Evolutionary conservation across 2,113 vertebrate species (phyloP).

Genomic region (Lepus americanus): DNA sequence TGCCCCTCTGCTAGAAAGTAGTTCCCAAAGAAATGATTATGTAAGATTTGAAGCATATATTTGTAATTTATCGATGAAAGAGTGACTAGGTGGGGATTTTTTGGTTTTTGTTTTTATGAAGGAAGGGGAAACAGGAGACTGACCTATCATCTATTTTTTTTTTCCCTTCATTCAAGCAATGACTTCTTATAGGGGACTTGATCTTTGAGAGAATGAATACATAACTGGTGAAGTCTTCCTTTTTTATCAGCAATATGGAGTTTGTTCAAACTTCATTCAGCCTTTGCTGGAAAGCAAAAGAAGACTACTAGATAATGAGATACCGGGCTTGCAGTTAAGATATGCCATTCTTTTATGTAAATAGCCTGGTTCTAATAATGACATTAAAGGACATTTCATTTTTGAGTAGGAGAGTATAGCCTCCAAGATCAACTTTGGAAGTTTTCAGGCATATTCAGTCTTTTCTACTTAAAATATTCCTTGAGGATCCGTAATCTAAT

Average conservation of each 20-base stretch:
- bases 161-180: neutral
- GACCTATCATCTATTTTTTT: neutral
- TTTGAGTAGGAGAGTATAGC: conserved; percentile 17
- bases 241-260: neutral
- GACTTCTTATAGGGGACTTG: conserved; percentile 3
- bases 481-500: neutral
- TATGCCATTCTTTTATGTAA: conserved; percentile 16
- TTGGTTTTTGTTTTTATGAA: no score
- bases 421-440: neutral
- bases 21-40: conserved; percentile 24
- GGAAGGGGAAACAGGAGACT: neutral
- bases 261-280: neutral
- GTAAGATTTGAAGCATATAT: conserved; percentile 32
- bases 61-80: conserved; percentile 42
- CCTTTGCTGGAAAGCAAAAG: conserved; percentile 22
- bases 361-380: conserved; percentile 24
- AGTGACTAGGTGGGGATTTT: neutral
- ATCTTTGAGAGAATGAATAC: conserved; percentile 18
- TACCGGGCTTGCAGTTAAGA: neutral
- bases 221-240: conserved; percentile 10
- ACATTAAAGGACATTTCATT: conserved; percentile 15
- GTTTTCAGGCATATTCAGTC: neutral
- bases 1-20: conserved; percentile 30
- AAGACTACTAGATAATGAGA: neutral
- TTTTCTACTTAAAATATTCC: conserved; percentile 32